phyloP scores from a whole-genome alignment of 2,113 vertebrate genomes.

The Microcebus tavaratra region DNA sequence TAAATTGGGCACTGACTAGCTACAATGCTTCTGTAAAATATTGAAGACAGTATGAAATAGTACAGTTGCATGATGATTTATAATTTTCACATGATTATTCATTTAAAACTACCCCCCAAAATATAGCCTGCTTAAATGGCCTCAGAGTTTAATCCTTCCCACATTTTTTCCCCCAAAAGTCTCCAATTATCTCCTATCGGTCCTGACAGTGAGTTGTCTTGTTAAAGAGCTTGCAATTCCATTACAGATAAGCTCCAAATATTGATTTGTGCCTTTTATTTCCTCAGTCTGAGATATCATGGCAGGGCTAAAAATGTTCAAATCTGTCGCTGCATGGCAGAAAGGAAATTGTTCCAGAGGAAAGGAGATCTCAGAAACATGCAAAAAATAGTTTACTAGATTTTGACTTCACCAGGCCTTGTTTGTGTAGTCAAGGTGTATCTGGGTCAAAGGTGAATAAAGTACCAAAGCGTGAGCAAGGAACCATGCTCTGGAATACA shows the following conservation, averaged over 20 bases:
- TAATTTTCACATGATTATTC: not conserved
- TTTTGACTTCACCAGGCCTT: not conserved
- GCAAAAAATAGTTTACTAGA: not conserved
- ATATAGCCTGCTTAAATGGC: not conserved
- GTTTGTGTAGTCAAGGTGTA: not conserved
- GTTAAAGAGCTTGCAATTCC: conserved; percentile 74
- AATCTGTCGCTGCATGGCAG: not conserved
- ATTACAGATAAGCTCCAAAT: conserved; percentile 74
- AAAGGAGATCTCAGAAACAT: not conserved
- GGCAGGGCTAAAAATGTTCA: conserved; percentile 35
- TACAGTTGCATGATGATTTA: not conserved
- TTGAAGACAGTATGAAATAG: not conserved
- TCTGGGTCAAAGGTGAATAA: not conserved
- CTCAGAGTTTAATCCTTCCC: not conserved
- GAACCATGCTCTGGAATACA: not conserved
- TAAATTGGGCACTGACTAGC: not conserved
- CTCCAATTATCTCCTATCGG: conserved; percentile 53
- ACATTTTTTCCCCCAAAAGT: not conserved
- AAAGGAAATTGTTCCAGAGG: conserved; percentile 8
- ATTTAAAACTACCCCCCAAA: conserved; percentile 33
- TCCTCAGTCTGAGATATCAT: not conserved
- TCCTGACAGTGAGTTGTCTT: conserved; percentile 56
- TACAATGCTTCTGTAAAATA: not conserved
- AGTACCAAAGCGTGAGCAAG: not conserved
- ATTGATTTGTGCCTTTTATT: conserved; percentile 71